Evolutionary conservation across 2,888 invertebrate species (phyloP).

Genomic region (Heliconius aoede): DNA sequence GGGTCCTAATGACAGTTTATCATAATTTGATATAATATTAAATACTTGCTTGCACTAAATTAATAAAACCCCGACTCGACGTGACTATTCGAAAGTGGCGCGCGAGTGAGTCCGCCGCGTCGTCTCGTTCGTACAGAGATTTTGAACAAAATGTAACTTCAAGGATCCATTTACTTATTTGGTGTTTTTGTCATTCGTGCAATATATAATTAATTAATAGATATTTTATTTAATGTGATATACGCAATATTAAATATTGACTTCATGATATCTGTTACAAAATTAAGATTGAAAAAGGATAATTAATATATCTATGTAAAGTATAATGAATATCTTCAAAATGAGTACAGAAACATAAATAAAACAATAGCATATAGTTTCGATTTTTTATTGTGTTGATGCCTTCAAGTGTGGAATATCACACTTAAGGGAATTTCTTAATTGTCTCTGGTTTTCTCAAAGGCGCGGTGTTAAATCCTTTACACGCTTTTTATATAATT

Average conservation of each 20-base stretch:
- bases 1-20: background rate
- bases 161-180: conserved; percentile 16
- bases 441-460: too few species aligned
- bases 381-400: too few species aligned
- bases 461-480: too few species aligned
- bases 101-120: background rate
- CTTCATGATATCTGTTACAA: background rate
- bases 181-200: conserved; percentile 9
- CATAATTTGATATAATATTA: background rate
- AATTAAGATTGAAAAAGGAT: background rate
- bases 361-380: too few species aligned
- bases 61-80: background rate
- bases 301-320: too few species aligned
- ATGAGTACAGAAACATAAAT: background rate
- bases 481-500: too few species aligned
- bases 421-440: too few species aligned
- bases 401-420: too few species aligned
- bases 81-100: background rate
- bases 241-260: background rate
- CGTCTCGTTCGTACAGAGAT: conserved; percentile 3
- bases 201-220: conserved; percentile 13
- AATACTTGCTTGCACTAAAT: background rate
- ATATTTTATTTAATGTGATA: background rate
- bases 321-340: background rate
- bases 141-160: conserved; percentile 14